Base-by-base conservation (phyloP, 2,113 vertebrate species). In the Bufo bufo region DNA sequence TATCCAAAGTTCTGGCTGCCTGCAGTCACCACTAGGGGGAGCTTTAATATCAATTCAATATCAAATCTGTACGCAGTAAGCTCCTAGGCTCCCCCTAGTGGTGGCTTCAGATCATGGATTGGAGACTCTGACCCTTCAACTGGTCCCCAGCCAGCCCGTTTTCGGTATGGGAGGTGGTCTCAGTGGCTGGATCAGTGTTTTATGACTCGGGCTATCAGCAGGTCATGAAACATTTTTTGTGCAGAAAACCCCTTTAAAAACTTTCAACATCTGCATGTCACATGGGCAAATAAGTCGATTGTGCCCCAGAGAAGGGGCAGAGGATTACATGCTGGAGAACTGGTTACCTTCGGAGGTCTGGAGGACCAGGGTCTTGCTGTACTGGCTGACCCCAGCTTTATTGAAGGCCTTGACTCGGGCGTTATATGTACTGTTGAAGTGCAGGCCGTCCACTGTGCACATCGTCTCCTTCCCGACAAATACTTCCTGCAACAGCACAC, bases 361-460 rank as follows among this genome's bases (percentile, higher is more conserved):
- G 78, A 99, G 98, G 82, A 99, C 94, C 91, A 99, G 92, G 0
- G 97, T 99, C 96, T 99, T 99, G 97, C 98, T 99, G 95, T 99
- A 99, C 5, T 96, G 97, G 90, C 98, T 98, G 85, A 99, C 96
- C 66, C 98, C 98, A 0, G 97, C 96, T 91, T 95, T 96, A 91
- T 99, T 99, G 92, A 97, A 99, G 90, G 98, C 98, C 92, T 99
- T 99, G 90, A 99, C 96, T 0, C 98, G 96, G 6, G 97, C 96
- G 13, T 95, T 99, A 93, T 99, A 99, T 0, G 96, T 98, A 95
- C 98, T 99, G 95, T 99, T 97, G 95, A 98, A 99, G 93, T 99
- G 98, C 82, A 99, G 98, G 8, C 98, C 98, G 0, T 99, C 98
- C 94, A 99, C 98, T 0, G 98, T 99, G 95, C 98, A 99, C 96